These are phyloP conservation scores for Galerucella pusilla DNA, from an alignment of 2,888 invertebrate genomes.

Conservation along the genomic window DNA sequence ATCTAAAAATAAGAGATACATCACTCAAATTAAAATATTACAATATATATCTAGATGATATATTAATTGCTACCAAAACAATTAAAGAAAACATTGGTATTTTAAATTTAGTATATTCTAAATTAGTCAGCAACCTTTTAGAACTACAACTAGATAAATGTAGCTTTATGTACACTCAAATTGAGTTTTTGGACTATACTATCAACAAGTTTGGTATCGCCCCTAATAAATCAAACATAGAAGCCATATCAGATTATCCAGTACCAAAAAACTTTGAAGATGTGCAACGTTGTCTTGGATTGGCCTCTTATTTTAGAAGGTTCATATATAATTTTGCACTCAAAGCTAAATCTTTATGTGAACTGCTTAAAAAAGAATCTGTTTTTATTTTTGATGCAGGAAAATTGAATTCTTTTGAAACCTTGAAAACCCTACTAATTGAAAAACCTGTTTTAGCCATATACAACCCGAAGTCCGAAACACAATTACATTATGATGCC, in stretches of 20 bases:
- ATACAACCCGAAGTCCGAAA: conserved; percentile 25
- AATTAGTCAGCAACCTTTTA: too few species aligned
- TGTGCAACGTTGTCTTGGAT: conserved; percentile 36
- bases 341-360: conserved; percentile 17
- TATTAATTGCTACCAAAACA: not conserved
- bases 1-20: too few species aligned
- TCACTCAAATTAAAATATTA: too few species aligned
- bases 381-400: too few species aligned
- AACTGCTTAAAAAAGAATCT: too few species aligned
- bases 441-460: conserved; percentile 14
- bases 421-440: conserved; percentile 20
- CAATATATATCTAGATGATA: not conserved
- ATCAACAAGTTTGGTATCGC: conserved; percentile 26
- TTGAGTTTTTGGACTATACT: conserved; percentile 25
- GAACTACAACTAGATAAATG: too few species aligned
- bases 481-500: conserved; percentile 15
- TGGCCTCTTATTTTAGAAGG: conserved; percentile 38
- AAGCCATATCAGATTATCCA: conserved; percentile 35
- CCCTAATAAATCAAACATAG: conserved; percentile 33
- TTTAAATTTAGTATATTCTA: too few species aligned
- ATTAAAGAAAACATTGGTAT: not conserved
- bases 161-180: not conserved
- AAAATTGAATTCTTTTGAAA: conserved; percentile 15
- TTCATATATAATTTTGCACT: conserved; percentile 40
- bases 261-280: conserved; percentile 33